Conservation (phyloP, 2,113 vertebrate genomes). For the human (Homo sapiens) region DNA sequence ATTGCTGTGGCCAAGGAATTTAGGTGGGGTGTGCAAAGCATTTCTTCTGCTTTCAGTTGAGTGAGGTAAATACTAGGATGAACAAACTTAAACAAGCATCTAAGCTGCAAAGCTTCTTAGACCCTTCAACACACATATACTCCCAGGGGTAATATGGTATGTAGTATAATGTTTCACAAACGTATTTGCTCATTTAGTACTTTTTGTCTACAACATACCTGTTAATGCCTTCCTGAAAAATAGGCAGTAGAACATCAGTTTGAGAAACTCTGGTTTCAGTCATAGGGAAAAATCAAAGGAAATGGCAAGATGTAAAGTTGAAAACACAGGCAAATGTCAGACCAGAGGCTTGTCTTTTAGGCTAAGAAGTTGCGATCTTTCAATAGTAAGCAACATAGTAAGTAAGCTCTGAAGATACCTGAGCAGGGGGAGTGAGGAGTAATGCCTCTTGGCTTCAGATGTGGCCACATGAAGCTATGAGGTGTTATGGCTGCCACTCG, state of each 20-base stretch:
- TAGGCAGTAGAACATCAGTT: neutral
- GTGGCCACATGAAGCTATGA: neutral
- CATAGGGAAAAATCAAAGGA: neutral
- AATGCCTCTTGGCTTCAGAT: neutral
- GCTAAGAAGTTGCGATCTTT: neutral
- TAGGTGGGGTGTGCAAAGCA: neutral
- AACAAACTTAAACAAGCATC: neutral
- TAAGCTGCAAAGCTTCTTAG: neutral
- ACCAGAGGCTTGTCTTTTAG: neutral
- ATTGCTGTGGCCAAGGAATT: neutral
- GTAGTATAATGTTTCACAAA: neutral
- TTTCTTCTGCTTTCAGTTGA: neutral
- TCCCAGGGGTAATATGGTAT: neutral
- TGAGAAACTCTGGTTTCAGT: neutral
- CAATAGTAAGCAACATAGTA: neutral
- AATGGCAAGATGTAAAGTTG: neutral
- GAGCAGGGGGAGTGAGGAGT: neutral
- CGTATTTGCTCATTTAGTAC: neutral
- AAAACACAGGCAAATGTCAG: neutral
- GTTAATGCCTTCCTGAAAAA: neutral
- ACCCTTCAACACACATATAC: neutral
- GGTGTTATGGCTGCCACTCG: rapidly evolving
- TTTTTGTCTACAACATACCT: neutral
- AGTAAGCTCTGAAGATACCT: neutral
- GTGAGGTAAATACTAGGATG: neutral